Evolutionary conservation across 2,888 invertebrate species (phyloP).

Genomic region (Leistus spinibarbis): DNA sequence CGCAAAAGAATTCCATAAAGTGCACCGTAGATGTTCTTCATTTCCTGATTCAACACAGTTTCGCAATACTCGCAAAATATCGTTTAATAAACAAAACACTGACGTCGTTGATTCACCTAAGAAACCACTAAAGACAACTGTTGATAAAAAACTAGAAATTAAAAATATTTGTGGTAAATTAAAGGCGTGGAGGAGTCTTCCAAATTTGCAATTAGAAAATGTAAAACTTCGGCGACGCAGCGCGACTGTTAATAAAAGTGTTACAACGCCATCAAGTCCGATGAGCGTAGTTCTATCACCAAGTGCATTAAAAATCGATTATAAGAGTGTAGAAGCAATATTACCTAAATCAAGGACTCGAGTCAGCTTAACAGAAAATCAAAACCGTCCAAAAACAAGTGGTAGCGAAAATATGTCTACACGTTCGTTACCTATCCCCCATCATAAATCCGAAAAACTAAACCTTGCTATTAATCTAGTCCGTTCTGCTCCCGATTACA

Average conservation of each 20-base stretch:
- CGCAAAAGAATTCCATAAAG: slow-evolving; percentile 54
- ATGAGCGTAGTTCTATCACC: slow-evolving; percentile 49
- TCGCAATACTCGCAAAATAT: slow-evolving; percentile 25
- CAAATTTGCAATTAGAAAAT: slow-evolving; percentile 50
- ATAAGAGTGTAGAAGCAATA: slow-evolving; percentile 42
- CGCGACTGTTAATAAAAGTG: slow-evolving; percentile 48
- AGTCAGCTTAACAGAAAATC: background rate
- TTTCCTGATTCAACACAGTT: slow-evolving; percentile 56
- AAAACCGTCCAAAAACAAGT: background rate
- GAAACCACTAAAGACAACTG: slow-evolving; percentile 16
- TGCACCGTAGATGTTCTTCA: slow-evolving; percentile 63
- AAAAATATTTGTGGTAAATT: slow-evolving; percentile 49
- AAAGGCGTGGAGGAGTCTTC: slow-evolving; percentile 57
- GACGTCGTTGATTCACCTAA: slow-evolving; percentile 22
- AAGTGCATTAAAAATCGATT: slow-evolving; percentile 53
- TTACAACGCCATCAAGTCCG: slow-evolving; percentile 54
- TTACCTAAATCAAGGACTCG: slow-evolving; percentile 3
- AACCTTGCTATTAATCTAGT: slow-evolving; percentile 45
- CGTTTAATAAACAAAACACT: slow-evolving; percentile 36
- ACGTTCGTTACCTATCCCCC: slow-evolving; percentile 44
- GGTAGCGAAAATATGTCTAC: slow-evolving; percentile 45
- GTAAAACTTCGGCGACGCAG: slow-evolving; percentile 43
- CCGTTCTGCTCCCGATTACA: slow-evolving; percentile 52
- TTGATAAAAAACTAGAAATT: slow-evolving; percentile 15
- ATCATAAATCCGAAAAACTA: slow-evolving; percentile 42